Percentiles rank a stretch among this genome's conserved stretches.
Evolutionary conservation across 2,888 invertebrate genomes (phyloP).

Genomic region (Lepidochrysops patricia): DNA sequence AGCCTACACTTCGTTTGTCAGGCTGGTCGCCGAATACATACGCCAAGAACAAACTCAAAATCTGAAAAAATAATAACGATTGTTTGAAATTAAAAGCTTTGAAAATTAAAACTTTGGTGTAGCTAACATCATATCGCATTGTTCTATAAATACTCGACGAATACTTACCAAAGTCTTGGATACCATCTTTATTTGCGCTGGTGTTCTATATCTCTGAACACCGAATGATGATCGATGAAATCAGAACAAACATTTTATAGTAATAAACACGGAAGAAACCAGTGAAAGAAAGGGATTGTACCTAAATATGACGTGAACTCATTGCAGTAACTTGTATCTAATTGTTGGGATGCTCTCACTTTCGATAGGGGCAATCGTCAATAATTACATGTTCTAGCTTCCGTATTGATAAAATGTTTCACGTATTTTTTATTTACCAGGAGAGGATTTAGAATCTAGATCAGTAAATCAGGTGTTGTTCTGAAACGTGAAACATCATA

Average conservation of each 20-base stretch:
- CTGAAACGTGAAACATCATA: no score
- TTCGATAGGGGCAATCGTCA: slow-evolving; percentile 16
- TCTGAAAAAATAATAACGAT: slow-evolving; percentile 10
- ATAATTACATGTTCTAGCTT: slow-evolving; percentile 3
- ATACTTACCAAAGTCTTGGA: slow-evolving; percentile 45
- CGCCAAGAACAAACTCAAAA: slow-evolving; percentile 28
- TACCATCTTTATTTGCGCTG: slow-evolving; percentile 34
- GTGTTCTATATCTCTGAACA: slow-evolving; percentile 29
- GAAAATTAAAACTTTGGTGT: no score
- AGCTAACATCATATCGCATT: background rate
- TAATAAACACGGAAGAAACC: slow-evolving; percentile 48
- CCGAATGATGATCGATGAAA: slow-evolving; percentile 35
- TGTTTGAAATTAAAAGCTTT: no score
- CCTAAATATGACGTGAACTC: slow-evolving; percentile 28
- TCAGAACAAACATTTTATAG: slow-evolving; percentile 46
- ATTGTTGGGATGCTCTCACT: slow-evolving; percentile 18
- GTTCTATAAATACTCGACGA: background rate
- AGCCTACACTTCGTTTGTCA: slow-evolving; percentile 48
- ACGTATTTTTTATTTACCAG: background rate
- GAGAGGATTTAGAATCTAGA: background rate
- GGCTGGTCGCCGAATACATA: slow-evolving; percentile 30
- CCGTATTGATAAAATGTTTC: background rate
- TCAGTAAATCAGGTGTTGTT: no score
- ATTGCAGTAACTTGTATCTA: slow-evolving; percentile 25
- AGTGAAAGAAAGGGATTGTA: slow-evolving; percentile 50